Evolutionary conservation across 2,113 vertebrate genomes (phyloP), one percentile per base, ranked within the genome.

Genomic region (Hippocampus barbouri): DNA sequence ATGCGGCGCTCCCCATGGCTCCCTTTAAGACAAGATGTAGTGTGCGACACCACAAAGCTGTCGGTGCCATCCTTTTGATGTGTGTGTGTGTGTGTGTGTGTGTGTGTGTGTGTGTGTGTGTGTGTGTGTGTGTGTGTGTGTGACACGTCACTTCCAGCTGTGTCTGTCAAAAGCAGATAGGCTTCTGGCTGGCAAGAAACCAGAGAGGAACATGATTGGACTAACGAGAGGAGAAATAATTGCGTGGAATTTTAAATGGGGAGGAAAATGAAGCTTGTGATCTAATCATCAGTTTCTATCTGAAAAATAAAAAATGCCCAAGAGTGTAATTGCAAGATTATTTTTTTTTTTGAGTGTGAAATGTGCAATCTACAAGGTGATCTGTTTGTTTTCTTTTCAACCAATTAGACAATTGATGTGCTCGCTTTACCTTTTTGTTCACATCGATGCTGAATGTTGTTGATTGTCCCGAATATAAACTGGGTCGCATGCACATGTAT

Each of bases 91-190:
- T 62, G 23, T 18, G 21, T 16, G 9, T 18, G 27, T 16, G 25
- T 62, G 23, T 18, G 21, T 16, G 9, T 60, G 11, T 43, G 30
- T 38, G 2, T 10, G 5, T 41, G 45, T 6, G 59, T 61, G 25
- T 34, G 23, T 8, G 6, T 10, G 34, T 11, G 30, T 64, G 23
- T n/a, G n/a, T 20, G 11, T 61, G 14, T 25, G 30, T 47, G 2
- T 11, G 6, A 34, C 27, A 51, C 54, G 53, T 84, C 64, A 66
- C 23, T 27, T 27, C 64, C 64, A 66, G 64, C 64, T 49, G 64
- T 9, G 64, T 47, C 64, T 66, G 64, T 66, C 64, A 47, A 66
- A 27, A 27, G 64, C 64, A 66, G 64, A 66, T 27, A 47, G 43
- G 41, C 41, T n/a, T 66, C 64, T 9, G 7, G 41, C 47, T 47